Evolutionary conservation across 2,797 vertebrate genomes (phyloP), one percentile per base, ranked within the genome.

Genomic region (Sphenopsis melanotis): DNA sequence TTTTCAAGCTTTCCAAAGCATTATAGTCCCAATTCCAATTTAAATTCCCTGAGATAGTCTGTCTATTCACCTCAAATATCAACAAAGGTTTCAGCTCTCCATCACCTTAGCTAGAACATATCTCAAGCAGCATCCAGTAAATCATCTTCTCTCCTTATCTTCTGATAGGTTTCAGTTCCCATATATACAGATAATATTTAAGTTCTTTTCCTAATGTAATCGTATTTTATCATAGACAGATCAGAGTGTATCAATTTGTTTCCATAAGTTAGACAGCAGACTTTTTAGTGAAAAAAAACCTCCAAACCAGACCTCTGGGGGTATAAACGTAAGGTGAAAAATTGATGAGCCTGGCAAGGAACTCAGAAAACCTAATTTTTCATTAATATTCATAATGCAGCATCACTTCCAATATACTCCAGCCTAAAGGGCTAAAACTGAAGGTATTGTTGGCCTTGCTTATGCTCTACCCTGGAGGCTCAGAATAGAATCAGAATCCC

Each of bases 341-440:
- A 85, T 30, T 75, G 37, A 91, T 80, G 29, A 83, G 12, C 21
- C 30, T 56, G 16, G 46, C 34, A 81, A 89, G 17, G 39, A 89
- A 53, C 20, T 68, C 44, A 87, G 36, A 16, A 92, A 87, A 93
- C 76, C 26, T 87, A 60, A 72, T 89, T 84, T 93, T 90, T 94
- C 42, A 72, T 91, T 94, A 90, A 24, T 34, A 71, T 91, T 78
- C 16, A 44, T 78, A 92, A 88, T 46, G 18, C 18, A 90, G 12
- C 21, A 75, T 68, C 69, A 68, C 32, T 83, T 90, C 37, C 27
- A 86, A 71, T 52, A 82, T 56, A 68, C 17, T 11, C 12, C n/a
- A 71, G n/a, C n/a, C 77, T 83, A 42, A 88, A 61, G 69, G 24
- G 86, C n/a, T 75, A 65, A 83, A 88, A 37, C 13, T 72, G 41